Evolutionary conservation across 2,113 vertebrate genomes (phyloP).

Genomic region (Hystrix brachyura): DNA sequence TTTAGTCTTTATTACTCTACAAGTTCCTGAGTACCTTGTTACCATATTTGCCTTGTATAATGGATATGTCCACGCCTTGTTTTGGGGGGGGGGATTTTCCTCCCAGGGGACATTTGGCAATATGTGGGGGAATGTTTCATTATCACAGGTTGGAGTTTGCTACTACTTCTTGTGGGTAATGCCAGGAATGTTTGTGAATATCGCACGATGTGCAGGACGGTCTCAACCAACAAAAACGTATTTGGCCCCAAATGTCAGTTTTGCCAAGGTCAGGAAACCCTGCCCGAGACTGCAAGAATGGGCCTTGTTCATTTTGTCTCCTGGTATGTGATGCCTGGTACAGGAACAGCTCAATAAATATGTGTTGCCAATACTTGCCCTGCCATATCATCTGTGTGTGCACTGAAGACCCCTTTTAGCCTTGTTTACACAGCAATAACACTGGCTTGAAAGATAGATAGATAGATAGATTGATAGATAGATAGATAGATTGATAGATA

Average conservation of each 20-base stretch:
- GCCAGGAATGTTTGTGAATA: neutral
- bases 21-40: neutral
- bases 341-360: neutral
- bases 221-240: neutral
- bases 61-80: too few relatives aligned
- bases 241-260: neutral
- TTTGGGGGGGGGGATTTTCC: neutral
- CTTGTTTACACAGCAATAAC: neutral
- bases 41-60: neutral
- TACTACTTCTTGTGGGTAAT: neutral
- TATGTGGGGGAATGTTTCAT: neutral
- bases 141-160: neutral
- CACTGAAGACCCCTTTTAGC: neutral
- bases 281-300: rapidly evolving
- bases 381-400: neutral
- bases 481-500: too few relatives aligned
- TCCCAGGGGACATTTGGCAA: neutral
- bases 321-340: neutral
- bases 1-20: neutral
- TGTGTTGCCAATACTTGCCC: neutral
- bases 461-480: too few relatives aligned
- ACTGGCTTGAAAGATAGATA: neutral
- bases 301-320: neutral
- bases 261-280: neutral
- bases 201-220: neutral